Evolutionary conservation across 2,113 vertebrate species (phyloP).

Genomic region (Maccullochella peelii): DNA sequence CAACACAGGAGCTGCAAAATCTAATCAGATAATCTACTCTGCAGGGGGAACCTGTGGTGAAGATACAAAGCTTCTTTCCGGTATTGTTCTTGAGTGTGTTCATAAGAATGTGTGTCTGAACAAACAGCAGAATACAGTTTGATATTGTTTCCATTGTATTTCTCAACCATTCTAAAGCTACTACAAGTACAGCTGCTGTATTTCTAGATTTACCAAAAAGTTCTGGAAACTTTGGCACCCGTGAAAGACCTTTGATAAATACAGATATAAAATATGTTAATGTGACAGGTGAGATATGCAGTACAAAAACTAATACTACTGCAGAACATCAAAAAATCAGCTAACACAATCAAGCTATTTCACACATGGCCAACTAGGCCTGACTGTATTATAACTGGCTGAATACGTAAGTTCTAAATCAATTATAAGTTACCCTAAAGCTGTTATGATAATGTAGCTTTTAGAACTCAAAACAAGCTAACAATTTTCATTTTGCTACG

Average conservation of each 20-base stretch:
- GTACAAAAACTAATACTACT: neutral
- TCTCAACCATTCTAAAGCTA: conserved; percentile 27
- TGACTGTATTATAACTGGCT: conserved; percentile 22
- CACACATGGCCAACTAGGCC: conserved; percentile 50
- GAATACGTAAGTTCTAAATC: conserved; percentile 40
- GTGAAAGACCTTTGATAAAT: conserved; percentile 77
- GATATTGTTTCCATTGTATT: conserved; percentile 5
- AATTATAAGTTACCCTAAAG: conserved; percentile 45
- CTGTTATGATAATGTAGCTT: conserved; percentile 36
- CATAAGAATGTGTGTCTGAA: neutral
- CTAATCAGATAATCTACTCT: conserved; percentile 60
- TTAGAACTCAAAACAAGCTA: conserved; percentile 18
- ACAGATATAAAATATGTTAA: conserved; percentile 51
- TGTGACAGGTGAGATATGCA: conserved; percentile 2
- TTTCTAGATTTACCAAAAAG: conserved; percentile 76
- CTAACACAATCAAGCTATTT: conserved; percentile 47
- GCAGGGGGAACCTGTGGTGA: conserved; percentile 25
- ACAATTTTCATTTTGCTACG: conserved; percentile 12
- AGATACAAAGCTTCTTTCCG: conserved; percentile 30
- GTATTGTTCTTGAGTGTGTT: conserved; percentile 25
- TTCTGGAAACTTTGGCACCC: conserved; percentile 79
- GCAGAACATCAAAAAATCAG: conserved; percentile 30
- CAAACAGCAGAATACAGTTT: neutral
- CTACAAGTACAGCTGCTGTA: conserved; percentile 20
- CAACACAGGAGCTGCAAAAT: conserved; percentile 30